Evolutionary conservation across 1,140 invertebrate genomes (phyloP).

Genomic region (Cherax quadricarinatus): DNA sequence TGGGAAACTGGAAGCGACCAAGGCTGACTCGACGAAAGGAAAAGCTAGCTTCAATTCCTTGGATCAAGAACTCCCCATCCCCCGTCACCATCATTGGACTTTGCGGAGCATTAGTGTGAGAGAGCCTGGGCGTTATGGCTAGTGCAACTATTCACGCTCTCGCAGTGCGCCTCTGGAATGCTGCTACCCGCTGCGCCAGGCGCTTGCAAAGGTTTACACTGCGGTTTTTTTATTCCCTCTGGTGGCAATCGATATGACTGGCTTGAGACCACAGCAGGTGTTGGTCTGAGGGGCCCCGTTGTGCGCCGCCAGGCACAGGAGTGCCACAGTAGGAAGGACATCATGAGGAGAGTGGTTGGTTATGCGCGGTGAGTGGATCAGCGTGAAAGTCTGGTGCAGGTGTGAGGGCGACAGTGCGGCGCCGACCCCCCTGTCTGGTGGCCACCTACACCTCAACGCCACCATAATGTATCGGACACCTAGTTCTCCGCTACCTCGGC

Average conservation of each 20-base stretch:
- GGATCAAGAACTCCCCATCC: too few relatives aligned
- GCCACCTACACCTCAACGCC: slow-evolving; percentile 54
- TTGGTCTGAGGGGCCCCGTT: too few relatives aligned
- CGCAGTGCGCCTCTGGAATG: slow-evolving; percentile 9
- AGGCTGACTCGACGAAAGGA: too few relatives aligned
- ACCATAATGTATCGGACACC: slow-evolving; percentile 28
- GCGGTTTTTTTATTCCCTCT: too few relatives aligned
- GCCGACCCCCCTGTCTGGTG: slow-evolving; percentile 61
- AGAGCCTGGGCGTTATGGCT: background rate
- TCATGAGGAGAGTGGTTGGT: slow-evolving; percentile 20
- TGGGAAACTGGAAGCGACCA: too few relatives aligned
- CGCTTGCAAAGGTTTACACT: background rate
- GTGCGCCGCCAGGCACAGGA: background rate
- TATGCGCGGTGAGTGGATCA: slow-evolving; percentile 37
- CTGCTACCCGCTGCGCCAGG: background rate
- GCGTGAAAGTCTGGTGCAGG: slow-evolving; percentile 66
- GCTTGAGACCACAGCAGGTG: too few relatives aligned
- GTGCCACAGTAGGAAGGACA: background rate
- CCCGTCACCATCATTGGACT: too few relatives aligned
- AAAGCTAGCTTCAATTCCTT: too few relatives aligned
- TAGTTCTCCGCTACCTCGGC: background rate
- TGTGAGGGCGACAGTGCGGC: slow-evolving; percentile 64
- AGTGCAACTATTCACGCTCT: background rate
- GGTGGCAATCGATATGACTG: too few relatives aligned
- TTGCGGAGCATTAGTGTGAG: too few relatives aligned